phyloP scores from a whole-genome alignment of 2,797 vertebrate genomes.

The Sorex maritimensis region DNA sequence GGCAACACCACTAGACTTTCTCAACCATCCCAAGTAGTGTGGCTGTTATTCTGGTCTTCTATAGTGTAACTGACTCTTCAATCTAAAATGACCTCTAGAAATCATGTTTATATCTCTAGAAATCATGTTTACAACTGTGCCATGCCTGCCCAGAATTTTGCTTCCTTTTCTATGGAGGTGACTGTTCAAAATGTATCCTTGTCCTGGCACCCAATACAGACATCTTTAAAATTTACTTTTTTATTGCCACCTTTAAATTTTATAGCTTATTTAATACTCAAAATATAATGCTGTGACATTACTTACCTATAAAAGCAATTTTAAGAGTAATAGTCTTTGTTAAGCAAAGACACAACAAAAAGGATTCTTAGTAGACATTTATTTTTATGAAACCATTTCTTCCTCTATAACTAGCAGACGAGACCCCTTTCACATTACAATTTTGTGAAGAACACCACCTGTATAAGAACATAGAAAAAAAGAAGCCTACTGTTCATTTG shows the following conservation, averaged over 20 bases:
- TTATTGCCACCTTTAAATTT: not conserved
- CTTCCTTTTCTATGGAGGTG: not conserved
- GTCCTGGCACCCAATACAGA: not conserved
- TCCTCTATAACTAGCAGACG: not conserved
- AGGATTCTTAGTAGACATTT: not conserved
- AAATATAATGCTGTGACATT: not conserved
- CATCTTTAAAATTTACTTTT: not conserved
- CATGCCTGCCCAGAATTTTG: not conserved
- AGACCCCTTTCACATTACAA: not conserved
- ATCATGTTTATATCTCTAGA: not conserved
- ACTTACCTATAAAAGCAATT: not conserved
- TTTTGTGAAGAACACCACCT: not conserved
- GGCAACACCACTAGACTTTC: not conserved
- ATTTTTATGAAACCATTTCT: conserved; percentile 6
- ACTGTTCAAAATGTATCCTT: not conserved
- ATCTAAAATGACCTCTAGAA: not conserved
- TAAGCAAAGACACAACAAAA: not conserved
- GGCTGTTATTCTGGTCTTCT: not conserved
- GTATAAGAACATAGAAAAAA: not conserved
- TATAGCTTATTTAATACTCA: not conserved
- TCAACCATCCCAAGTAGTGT: not conserved
- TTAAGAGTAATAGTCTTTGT: not conserved
- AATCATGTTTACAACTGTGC: not conserved
- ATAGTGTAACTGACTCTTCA: not conserved
- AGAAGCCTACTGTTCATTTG: not conserved